Percentiles rank a stretch among this genome's conserved stretches.
These are phyloP conservation scores for Clistopyga incitator DNA, from an alignment of 2,888 invertebrate genomes.

Conservation along the genomic window DNA sequence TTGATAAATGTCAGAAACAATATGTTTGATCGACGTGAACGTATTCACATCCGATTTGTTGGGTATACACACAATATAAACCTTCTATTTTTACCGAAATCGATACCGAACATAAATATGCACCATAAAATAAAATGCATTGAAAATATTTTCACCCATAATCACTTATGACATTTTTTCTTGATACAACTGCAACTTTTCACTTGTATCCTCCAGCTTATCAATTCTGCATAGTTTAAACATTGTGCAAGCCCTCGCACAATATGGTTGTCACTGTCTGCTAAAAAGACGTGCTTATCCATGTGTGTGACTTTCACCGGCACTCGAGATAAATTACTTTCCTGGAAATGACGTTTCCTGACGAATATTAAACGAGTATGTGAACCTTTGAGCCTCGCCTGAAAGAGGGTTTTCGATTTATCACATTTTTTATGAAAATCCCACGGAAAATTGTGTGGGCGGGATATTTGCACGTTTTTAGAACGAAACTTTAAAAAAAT, in stretches of 20 bases:
- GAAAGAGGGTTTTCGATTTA: neutral
- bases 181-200: neutral
- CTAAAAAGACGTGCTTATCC: neutral
- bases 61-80: neutral
- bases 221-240: neutral
- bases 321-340: slow-evolving; percentile 12
- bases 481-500: neutral
- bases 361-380: neutral
- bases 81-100: neutral
- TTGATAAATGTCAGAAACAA: neutral
- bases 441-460: neutral
- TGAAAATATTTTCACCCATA: too few species aligned
- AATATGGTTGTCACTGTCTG: neutral
- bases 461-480: neutral
- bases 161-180: neutral
- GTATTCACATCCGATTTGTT: neutral
- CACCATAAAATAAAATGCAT: too few species aligned
- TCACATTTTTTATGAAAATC: neutral
- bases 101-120: neutral
- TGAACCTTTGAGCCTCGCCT: neutral
- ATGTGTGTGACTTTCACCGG: neutral
- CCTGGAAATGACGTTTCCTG: neutral
- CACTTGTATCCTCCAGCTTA: neutral
- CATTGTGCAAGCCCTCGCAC: neutral
- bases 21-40: neutral